Conservation (phyloP, 2,888 invertebrate species). For the Craniophora ligustri region DNA sequence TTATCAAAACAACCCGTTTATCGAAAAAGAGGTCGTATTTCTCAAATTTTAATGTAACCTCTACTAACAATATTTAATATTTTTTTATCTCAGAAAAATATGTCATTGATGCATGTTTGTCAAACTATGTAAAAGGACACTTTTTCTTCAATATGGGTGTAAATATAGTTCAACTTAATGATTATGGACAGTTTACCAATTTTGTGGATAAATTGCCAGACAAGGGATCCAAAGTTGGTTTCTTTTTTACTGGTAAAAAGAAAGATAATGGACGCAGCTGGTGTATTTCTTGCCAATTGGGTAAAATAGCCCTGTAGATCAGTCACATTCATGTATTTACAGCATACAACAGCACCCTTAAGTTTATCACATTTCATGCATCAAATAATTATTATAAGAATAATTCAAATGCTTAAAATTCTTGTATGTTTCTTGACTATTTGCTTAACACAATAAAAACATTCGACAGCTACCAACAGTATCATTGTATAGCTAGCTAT, state of each 20-base stretch:
- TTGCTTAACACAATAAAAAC: no score
- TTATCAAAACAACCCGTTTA: not conserved
- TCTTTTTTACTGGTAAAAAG: constrained; percentile 80
- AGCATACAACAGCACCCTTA: no score
- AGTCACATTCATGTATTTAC: not conserved
- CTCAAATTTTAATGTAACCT: no score
- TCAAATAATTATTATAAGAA: no score
- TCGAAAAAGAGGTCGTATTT: not conserved
- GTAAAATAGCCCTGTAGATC: constrained; percentile 54
- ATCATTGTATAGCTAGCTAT: no score
- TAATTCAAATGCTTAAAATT: no score
- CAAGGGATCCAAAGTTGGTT: constrained; percentile 72
- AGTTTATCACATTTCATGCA: no score
- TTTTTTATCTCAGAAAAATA: no score
- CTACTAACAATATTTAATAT: not conserved
- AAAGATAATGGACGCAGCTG: constrained; percentile 93
- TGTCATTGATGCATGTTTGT: not conserved
- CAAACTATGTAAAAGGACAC: not conserved
- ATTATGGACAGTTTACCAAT: constrained; percentile 69
- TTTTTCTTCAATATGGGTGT: constrained; percentile 34
- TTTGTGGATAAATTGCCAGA: constrained; percentile 64
- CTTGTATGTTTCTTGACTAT: no score
- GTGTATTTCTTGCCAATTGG: constrained; percentile 89
- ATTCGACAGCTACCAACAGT: no score
- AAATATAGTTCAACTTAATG: constrained; percentile 59